Base-by-base conservation (phyloP, 2,797 vertebrate species). In the Esox masquinongy region DNA sequence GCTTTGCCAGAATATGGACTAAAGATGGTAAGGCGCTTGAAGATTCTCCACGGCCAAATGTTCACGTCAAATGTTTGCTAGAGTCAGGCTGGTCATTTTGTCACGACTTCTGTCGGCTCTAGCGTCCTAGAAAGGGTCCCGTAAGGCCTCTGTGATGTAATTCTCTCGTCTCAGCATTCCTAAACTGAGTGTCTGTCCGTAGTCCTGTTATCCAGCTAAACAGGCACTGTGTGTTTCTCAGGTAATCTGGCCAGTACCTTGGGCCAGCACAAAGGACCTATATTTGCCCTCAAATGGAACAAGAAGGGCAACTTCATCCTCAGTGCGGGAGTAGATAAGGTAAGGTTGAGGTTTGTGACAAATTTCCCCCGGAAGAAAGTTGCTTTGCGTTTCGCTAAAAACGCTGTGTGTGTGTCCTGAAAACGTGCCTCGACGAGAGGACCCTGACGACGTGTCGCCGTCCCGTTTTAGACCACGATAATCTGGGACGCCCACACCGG, bases 261-360 rank as follows among this genome's bases (percentile, higher is more conserved):
- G 93, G 98, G 98, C 81, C 98, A 99, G 84, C 98, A 99, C 90
- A 99, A 99, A 96, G 98, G 98, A 86, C 98, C 98, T 73, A 99
- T 99, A 95, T 99, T 99, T 95, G 98, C 98, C 90, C 95, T 99
- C 83, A 99, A 99, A 92, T 99, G 98, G 98, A 99, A 99, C 91
- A 99, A 98, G 91, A 98, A 99, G 96, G 98, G 98, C 94, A 99
- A 99, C 93, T 99, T 98, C 89, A 99, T 99, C 87, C 95, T 99
- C 85, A 99, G 98, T 91, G 98, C 98, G 80, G 98, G 98, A 74
- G 98, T 99, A 85, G 98, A 99, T 90, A 99, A 99, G 96, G 98
- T 99, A 91, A 93, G 88, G 49, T 17, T 7, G 11, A 24, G 15
- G 8, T 6, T 71, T 47, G 24, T 51, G 5, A 22, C 53, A 59